Evolutionary conservation across 2,888 invertebrate species (phyloP), one percentile per base, ranked within the genome.

Genomic region (Drosophila monieri): DNA sequence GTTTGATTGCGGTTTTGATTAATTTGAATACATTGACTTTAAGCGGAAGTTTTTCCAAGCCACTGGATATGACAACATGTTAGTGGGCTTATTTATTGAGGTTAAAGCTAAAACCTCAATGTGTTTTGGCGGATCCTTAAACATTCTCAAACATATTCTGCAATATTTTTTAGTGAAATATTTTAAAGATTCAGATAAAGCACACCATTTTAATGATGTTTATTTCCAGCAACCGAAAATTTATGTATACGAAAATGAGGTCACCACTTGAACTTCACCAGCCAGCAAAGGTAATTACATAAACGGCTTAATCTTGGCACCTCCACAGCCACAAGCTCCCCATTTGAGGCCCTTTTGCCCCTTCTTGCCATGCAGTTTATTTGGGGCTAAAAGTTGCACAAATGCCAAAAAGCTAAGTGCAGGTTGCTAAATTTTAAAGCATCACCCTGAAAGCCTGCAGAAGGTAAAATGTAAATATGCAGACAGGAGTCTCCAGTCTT

Each of bases 331-430:
- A 32, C 10, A 48, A 30, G 30, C 15, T 3, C 18, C 14, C 4
- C 47, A 5, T 14, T 32, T 18, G 0, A 15, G n/a, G 15, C 5
- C 23, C 43, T 32, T 49, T 57, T 6, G 6, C 15, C 12, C 21
- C 8, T 12, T 6, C 21, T 27, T 9, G 3, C 14, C 14, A 6
- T 32, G 1, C 32, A 3, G 23, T 18, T n/a, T 9, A 5, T 43
- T 58, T 27, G 18, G 12, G 23, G 23, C 10, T 37, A 27, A 25
- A 23, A 60, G 18, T 30, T 52, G 37, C 9, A n/a, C 9, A 51
- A 59, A 61, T 66, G 62, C 37, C 56, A 68, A 68, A 53, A 65
- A 69, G 78, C 76, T 53, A 80, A 79, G 76, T 78, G 61, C 58
- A 48, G 60, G 49, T 62, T 60, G 60, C 59, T 61, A 66, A 68